Evolutionary conservation across 2,797 vertebrate genomes (phyloP), one percentile per base, ranked within the genome.

Genomic region (Sebastes paucispinis): DNA sequence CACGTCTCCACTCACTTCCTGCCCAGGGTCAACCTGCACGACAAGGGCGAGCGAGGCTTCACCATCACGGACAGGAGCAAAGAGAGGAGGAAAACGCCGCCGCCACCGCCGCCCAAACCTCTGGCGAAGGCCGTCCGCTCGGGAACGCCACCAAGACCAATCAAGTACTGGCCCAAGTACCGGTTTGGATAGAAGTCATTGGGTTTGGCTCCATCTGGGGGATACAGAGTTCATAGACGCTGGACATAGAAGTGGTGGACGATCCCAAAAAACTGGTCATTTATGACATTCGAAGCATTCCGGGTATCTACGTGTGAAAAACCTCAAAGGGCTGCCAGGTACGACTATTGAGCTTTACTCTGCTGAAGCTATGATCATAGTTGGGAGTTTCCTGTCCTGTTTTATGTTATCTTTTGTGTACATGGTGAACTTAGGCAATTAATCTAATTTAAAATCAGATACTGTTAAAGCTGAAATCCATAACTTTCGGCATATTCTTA

Each of bases 1-100:
- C 98, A 99, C 0, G 88, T 97, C 69, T 98, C 98, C 68, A 99
- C 98, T 0, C 98, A 99, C 87, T 99, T 99, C 90, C 88, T 99
- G 69, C 98, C 98, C 1, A 95, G 98, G 73, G 96, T 98, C 85
- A 87, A 93, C 78, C 92, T 95, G n/a, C 90, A 90, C 0, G 96
- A 96, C 78, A 6, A 6, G 4, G 87, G 93, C 0, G 95, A 98
- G 82, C 95, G 94, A 1, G 95, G 97, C 60, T 99, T 99, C 92
- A 97, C 96, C 0, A 96, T 99, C 34, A 94, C 97, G 0, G 93
- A 96, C 29, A 94, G 95, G 0, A 73, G 82, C 82, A 90, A 91
- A 80, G 95, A 97, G 25, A 95, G 96, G 90, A 95, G 95, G 83
- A 95, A 93, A 78, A 71, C 87, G 1, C 72, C 54, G 3, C 84